Evolutionary conservation across 2,888 invertebrate genomes (phyloP).

Genomic region (Leptopilina drosophilae): DNA sequence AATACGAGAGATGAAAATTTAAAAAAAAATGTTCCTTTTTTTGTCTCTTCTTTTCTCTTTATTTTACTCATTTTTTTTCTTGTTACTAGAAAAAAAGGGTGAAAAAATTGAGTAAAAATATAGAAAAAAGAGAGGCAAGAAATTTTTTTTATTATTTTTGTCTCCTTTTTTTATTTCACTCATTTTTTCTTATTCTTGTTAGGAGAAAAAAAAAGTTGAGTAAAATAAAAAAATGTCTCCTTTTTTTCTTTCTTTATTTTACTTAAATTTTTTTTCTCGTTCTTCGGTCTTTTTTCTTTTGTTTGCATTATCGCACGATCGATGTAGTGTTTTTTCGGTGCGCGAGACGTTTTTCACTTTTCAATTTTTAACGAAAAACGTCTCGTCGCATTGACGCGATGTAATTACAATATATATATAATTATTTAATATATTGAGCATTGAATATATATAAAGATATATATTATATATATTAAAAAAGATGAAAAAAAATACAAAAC

Average conservation of each 20-base stretch:
- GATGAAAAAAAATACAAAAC: too few species aligned
- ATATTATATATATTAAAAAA: conserved; percentile 52
- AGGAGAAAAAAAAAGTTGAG: too few species aligned
- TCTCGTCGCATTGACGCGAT: conserved; percentile 54
- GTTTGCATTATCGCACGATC: conserved; percentile 32
- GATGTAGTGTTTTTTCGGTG: conserved; percentile 25
- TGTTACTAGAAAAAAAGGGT: too few species aligned
- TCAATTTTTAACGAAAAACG: conserved; percentile 43
- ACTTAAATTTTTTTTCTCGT: too few species aligned
- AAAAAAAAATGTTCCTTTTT: conserved; percentile 49
- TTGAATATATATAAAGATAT: conserved; percentile 67
- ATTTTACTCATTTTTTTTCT: conserved; percentile 45
- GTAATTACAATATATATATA: conserved; percentile 67
- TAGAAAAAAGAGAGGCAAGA: too few species aligned
- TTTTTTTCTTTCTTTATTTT: conserved; percentile 50
- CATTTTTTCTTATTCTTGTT: too few species aligned
- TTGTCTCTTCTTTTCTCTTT: conserved; percentile 63
- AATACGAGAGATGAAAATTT: conserved; percentile 47
- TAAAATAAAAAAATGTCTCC: background rate
- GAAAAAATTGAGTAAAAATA: conserved; percentile 30
- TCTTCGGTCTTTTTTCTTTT: background rate
- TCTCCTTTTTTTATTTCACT: conserved; percentile 54
- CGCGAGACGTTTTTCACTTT: conserved; percentile 44
- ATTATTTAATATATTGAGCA: conserved; percentile 72
- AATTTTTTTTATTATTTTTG: conserved; percentile 50